These are phyloP conservation scores for Eufriesea mexicana DNA, from an alignment of 1,140 invertebrate species.

Conservation along the genomic window DNA sequence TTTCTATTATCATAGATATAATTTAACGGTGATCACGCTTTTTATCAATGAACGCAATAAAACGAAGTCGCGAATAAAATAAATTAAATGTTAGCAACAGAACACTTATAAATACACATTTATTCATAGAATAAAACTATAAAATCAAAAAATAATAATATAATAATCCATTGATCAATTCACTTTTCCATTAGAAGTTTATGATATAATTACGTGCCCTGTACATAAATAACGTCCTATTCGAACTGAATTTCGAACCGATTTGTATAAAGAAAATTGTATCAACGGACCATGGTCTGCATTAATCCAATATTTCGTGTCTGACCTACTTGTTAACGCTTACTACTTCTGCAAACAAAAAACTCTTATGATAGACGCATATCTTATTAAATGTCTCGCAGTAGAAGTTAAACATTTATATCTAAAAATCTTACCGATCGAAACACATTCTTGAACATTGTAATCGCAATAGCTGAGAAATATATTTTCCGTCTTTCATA, in stretches of 20 bases:
- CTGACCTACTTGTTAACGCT: conserved; percentile 55
- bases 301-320: conserved; percentile 54
- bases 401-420: conserved; percentile 39
- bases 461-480: neutral
- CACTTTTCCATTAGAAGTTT: neutral
- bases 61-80: neutral
- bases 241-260: neutral
- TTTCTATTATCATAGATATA: conserved; percentile 5
- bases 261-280: conserved; percentile 11
- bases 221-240: neutral
- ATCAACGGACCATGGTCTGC: conserved; percentile 11
- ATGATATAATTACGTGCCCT: neutral
- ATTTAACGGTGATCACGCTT: neutral
- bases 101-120: neutral
- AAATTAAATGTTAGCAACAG: neutral
- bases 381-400: conserved; percentile 35
- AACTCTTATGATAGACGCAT: conserved; percentile 43
- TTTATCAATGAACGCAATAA: neutral
- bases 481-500: neutral
- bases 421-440: neutral
- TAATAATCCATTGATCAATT: neutral
- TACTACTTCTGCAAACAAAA: conserved; percentile 43
- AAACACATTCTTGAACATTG: neutral
- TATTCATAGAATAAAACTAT: neutral
- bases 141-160: neutral